Base-by-base conservation (phyloP, 2,888 invertebrate species). In the Rapana venosa region DNA sequence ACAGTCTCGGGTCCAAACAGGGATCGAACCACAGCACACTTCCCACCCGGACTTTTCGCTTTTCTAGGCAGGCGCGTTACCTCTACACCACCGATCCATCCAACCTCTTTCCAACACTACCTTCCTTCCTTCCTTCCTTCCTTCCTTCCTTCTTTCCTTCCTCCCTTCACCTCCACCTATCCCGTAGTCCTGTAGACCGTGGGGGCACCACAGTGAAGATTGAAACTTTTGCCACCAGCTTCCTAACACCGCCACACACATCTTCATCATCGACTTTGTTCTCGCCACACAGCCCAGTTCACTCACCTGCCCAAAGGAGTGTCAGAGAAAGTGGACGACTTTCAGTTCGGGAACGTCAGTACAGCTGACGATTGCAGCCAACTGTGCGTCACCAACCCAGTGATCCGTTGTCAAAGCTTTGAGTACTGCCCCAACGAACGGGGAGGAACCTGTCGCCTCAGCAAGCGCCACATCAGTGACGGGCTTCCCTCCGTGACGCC, bases 361-460 rank as follows among this genome's bases (percentile, higher is more conserved):
- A 92, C 92, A 81, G 56, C 89, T 20, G 87, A 90, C 2, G 90
- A 90, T 56, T 94, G 94, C 88, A 92, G 93, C 13, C 88, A 91
- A 66, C 89, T 92, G 17, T 94, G 94, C 89, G 90, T 93, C 13
- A 90, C 91, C 13, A 90, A 92, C 35, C n/a, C 88, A 30, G 91
- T 87, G 6, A 92, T 93, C 87, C 74, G 79, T 32, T 94, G 94
- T 89, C 92, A 93, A 83, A 93, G 94, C 77, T 94, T 94, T 90
- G 93, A 94, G 90, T 93, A 92, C 90, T 94, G 94, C 83, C 87
- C 47, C 35, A 81, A 35, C 56, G 90, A 89, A 58, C 70, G 84
- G n/a, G 30, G 86, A 26, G 30, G 86, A n/a, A 88, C 90, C n/a
- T 94, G 94, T 36, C 92, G 92, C 32, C 91, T 94, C 20, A 94